A percentile compares a stretch with the other conserved stretches of the same genome.
These are phyloP conservation scores for Rhinoraja longicauda DNA, from an alignment of 2,797 vertebrate genomes.

Conservation along the genomic window DNA sequence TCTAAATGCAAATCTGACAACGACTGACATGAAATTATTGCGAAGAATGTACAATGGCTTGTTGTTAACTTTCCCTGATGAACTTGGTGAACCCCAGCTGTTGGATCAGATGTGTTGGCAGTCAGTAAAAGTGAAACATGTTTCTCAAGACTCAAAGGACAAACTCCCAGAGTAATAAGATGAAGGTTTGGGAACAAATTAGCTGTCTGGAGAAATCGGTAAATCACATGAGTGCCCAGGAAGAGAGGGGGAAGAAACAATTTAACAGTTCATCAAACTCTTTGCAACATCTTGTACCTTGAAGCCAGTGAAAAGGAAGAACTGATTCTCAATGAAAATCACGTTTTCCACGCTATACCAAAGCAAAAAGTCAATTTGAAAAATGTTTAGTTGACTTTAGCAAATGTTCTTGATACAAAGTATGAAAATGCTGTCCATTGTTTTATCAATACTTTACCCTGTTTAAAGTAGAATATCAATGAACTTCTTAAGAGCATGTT, in stretches of 20 bases:
- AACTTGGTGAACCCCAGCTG: slow-evolving; percentile 1
- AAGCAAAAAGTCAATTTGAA: neutral
- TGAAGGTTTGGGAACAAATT: neutral
- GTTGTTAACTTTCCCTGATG: neutral
- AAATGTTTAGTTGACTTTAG: neutral
- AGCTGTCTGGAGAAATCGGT: neutral
- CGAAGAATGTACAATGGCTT: neutral
- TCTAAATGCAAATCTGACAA: neutral
- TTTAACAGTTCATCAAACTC: neutral
- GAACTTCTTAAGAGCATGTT: neutral
- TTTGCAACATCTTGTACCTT: neutral
- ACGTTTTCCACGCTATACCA: no score
- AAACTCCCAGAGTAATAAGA: neutral
- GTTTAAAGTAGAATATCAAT: neutral
- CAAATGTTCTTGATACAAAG: no score
- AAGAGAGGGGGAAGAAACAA: neutral
- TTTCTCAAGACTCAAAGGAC: neutral
- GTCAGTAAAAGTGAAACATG: neutral
- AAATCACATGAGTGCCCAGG: neutral
- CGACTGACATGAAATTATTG: neutral
- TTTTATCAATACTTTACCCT: neutral
- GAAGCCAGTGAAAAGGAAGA: neutral
- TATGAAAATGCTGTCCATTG: neutral
- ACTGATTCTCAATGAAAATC: neutral
- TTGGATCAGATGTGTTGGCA: slow-evolving; percentile 1